Conservation (phyloP, 2,888 invertebrate species). For the Ennomos erosarius region DNA sequence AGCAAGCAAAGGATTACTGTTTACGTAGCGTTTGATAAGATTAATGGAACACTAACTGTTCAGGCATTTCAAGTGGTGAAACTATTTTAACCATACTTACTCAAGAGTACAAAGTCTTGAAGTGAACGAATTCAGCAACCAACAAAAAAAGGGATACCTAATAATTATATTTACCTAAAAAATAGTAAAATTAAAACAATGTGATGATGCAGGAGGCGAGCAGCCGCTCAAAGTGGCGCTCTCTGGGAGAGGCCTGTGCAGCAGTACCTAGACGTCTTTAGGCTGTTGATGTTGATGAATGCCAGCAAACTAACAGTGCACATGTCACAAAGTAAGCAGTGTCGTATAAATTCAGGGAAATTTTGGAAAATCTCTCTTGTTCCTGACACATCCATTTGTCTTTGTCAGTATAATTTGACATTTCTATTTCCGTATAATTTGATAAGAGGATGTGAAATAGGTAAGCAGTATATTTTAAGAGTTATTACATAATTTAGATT, state of each 20-base stretch:
- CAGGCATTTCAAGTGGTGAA: neutral
- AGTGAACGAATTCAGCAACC: too few relatives aligned
- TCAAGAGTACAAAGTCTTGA: neutral
- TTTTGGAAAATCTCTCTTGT: constrained; percentile 7
- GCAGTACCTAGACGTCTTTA: too few relatives aligned
- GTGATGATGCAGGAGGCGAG: too few relatives aligned
- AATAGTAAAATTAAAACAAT: too few relatives aligned
- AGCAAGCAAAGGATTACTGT: neutral
- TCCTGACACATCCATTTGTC: constrained; percentile 19
- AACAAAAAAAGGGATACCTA: too few relatives aligned
- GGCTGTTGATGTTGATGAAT: too few relatives aligned
- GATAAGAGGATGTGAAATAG: constrained; percentile 16
- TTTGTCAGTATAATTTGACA: constrained; percentile 21
- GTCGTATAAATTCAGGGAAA: neutral
- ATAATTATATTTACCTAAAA: too few relatives aligned
- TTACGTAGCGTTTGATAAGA: constrained; percentile 3
- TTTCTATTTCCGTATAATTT: constrained; percentile 27
- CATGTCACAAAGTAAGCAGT: neutral
- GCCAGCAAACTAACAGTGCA: too few relatives aligned
- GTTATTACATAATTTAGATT: too few relatives aligned
- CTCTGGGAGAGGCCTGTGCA: too few relatives aligned
- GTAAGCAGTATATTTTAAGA: neutral
- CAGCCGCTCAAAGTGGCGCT: too few relatives aligned
- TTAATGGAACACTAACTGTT: constrained; percentile 5
- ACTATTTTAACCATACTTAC: neutral